phyloP scores from a whole-genome alignment of 2,888 invertebrate genomes.

The Polymixis flavicincta region DNA sequence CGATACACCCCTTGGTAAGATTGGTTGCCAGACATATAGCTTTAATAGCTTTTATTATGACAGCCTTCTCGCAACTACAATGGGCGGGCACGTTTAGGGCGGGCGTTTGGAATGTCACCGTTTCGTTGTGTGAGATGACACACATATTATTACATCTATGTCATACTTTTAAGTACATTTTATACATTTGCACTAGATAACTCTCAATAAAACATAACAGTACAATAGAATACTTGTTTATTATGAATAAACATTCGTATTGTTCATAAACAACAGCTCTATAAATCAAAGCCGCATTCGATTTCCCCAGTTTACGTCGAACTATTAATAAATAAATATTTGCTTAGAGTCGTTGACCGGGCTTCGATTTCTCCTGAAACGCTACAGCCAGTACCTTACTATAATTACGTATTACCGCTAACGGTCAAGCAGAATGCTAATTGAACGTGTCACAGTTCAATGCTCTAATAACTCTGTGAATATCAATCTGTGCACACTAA shows the following conservation, averaged over 20 bases:
- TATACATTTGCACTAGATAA: not conserved
- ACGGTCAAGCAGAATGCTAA: conserved; percentile 77
- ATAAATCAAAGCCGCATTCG: conserved; percentile 7
- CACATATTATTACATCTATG: not conserved
- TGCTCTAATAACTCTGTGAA: conserved; percentile 80
- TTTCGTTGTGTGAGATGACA: not conserved
- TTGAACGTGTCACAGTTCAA: conserved; percentile 84
- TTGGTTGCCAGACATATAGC: not conserved
- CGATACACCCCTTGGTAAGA: too few relatives aligned
- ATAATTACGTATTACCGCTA: conserved; percentile 64
- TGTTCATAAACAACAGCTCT: conserved; percentile 11
- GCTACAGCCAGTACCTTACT: conserved; percentile 1
- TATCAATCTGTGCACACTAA: conserved; percentile 71
- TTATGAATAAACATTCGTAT: not conserved
- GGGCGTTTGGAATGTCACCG: conserved; percentile 20
- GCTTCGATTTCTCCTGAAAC: conserved; percentile 75
- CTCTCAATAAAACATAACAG: not conserved
- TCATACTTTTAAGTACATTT: not conserved
- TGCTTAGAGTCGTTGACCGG: conserved; percentile 52
- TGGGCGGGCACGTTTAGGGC: conserved; percentile 51
- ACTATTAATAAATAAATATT: conserved; percentile 34
- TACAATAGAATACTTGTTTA: not conserved
- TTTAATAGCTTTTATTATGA: not conserved
- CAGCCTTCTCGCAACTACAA: not conserved
- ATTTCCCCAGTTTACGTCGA: conserved; percentile 37